Base-by-base conservation (phyloP, 92 coral and sea anemone species). In the Epizoanthus illoricatus region DNA sequence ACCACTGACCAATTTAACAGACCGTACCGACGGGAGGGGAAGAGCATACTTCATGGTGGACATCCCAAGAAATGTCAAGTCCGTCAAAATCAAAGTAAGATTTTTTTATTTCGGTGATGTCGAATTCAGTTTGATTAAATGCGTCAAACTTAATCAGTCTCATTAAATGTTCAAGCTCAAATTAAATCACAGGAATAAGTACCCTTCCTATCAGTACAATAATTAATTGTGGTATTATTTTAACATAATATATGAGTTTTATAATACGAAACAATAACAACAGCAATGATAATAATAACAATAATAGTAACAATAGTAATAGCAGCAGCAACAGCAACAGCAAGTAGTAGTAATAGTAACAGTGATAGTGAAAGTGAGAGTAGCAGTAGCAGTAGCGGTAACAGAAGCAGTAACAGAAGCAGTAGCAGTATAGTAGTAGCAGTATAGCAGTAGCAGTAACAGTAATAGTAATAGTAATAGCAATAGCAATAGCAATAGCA, bases 61-160 rank as follows among this genome's bases (percentile, higher is more conserved):
- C 40, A 23, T 63, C 16, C 71, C 82, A 9, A 78, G 82, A 78
- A 78, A 78, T 66, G 24, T 21, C 11, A 78, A 63, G 59, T 63
- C 82, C 23, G n/a, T 78, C 20, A 78, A 78, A 12, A 63, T 78
- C 58, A 63, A 64, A n/a, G 82, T 78, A 19, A 63, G 71, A 45
- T 45, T 45, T 45, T 5, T 45, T 45, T 5, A 45, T 45, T 45
- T 45, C 52, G 8, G 52, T 5, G 1, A 45, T 45, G 52, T 45
- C 52, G 8, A 45, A 45, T 45, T 45, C 52, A 45, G 52, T 45
- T 45, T 9, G 52, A 3, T 5, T 45, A 43, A 5, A 45, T 45
- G 52, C 52, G 52, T 45, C 52, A 28, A 28, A 28, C 33, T 28
- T 28, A 28, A 28, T 28, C 33, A 28, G 33, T 28, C 33, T 28